Evolutionary conservation across 2,113 vertebrate genomes (phyloP), one percentile per base, ranked within the genome.

Genomic region (Lichenostomus cassidix): DNA sequence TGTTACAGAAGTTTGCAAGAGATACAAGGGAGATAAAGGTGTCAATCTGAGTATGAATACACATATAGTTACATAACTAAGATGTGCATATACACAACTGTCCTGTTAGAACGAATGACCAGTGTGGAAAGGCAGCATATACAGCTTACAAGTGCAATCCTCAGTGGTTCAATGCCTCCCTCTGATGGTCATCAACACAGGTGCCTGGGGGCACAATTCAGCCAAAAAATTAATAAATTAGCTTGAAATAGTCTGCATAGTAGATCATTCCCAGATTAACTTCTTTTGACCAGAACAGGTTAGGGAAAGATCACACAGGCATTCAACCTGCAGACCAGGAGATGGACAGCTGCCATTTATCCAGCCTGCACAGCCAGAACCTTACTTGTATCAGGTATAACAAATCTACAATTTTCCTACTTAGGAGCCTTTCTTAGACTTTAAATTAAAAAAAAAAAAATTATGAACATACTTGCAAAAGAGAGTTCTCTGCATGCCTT

Each of bases 131-230:
- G 58, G 59, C 82, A 87, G 68, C n/a, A 55, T 7, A 31, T 12
- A 13, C 28, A 50, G 29, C 42, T 60, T 10, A 50, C 9, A 17
- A 56, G 46, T 3, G 12, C 69, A 65, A 3, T 21, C 52, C 74
- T 31, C 64, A 46, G 17, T 3, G 17, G 12, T n/a, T 52, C 50
- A 74, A 0, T 63, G 25, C 2, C 12, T 9, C 6, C 2, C 23
- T 11, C 33, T 41, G 25, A 25, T 21, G 47, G 74, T 15, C 33
- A 63, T 37, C 64, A 73, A 44, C 55, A 89, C 59, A n/a, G 29
- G 22, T 83, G 33, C 49, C 39, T 44, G 46, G 37, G 12, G 15
- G 6, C 50, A 70, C 20, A 46, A n/a, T 82, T 37, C 69, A 78
- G 31, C 16, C 37, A 81, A 59, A 67, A 91, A 69, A 31, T 3